phyloP scores from a whole-genome alignment of 2,797 vertebrate genomes.

The Mus spretus region DNA sequence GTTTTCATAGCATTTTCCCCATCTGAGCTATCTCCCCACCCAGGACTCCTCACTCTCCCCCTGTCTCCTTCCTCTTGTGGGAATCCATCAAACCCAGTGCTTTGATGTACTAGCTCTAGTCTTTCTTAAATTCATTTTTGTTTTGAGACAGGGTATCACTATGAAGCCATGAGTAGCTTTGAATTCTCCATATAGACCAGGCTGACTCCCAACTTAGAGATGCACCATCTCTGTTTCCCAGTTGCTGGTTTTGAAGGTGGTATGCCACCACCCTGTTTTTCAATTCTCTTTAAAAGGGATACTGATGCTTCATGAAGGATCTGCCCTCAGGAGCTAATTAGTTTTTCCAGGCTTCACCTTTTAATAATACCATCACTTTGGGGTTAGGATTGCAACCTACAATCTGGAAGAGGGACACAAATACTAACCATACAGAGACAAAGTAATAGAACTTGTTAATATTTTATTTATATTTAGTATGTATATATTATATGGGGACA shows the following conservation, averaged over 20 bases:
- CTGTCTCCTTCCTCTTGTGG: background rate
- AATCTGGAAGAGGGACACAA: background rate
- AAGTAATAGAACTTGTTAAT: slow-evolving; percentile 11
- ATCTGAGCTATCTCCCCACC: background rate
- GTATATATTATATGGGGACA: background rate
- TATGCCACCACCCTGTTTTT: background rate
- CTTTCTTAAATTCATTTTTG: background rate
- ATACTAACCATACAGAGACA: background rate
- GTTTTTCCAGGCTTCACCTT: background rate
- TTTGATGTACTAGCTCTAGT: background rate
- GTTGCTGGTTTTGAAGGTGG: background rate
- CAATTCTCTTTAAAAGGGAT: background rate
- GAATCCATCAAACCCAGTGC: background rate
- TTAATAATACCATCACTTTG: background rate
- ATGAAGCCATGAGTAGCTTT: background rate
- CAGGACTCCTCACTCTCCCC: background rate
- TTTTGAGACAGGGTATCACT: background rate
- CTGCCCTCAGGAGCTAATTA: background rate
- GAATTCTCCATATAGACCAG: background rate
- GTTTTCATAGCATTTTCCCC: background rate
- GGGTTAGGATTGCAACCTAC: background rate
- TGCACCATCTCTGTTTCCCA: background rate
- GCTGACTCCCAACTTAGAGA: background rate
- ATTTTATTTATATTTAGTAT: background rate
- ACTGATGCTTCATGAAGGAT: background rate